Percentiles rank a stretch among this genome's conserved stretches.
Evolutionary conservation across 2,888 invertebrate genomes (phyloP).

Genomic region (Auanema freiburgensis): DNA sequence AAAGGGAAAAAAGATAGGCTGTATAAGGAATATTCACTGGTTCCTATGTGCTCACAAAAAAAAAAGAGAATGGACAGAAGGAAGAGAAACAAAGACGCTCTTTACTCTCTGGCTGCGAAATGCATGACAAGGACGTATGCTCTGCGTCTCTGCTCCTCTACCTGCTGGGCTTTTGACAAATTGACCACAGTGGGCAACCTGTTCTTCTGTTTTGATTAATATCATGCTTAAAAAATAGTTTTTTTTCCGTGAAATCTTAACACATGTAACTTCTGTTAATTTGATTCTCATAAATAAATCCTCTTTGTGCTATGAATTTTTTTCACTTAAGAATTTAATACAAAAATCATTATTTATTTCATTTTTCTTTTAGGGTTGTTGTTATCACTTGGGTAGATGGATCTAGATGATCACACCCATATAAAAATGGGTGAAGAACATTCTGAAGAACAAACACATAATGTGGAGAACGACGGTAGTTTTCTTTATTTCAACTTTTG

Average conservation of each 20-base stretch:
- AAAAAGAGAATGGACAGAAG: no score
- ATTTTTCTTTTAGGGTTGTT: not conserved
- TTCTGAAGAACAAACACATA: no score
- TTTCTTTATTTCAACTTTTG: conserved; percentile 7
- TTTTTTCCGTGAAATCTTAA: conserved; percentile 6
- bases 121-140: not conserved
- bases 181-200: conserved; percentile 9
- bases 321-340: not conserved
- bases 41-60: no score
- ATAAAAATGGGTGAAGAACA: not conserved
- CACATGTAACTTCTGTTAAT: not conserved
- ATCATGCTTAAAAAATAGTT: conserved; percentile 5
- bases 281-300: not conserved
- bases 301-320: not conserved
- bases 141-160: conserved; percentile 17
- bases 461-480: not conserved
- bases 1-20: no score
- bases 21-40: no score
- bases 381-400: not conserved
- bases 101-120: not conserved
- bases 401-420: not conserved
- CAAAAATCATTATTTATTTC: conserved; percentile 3
- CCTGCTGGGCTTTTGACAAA: conserved; percentile 15
- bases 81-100: not conserved
- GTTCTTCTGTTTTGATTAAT: not conserved